phyloP scores from a whole-genome alignment of 2,888 invertebrate species.

The Vandiemenella viatica region DNA sequence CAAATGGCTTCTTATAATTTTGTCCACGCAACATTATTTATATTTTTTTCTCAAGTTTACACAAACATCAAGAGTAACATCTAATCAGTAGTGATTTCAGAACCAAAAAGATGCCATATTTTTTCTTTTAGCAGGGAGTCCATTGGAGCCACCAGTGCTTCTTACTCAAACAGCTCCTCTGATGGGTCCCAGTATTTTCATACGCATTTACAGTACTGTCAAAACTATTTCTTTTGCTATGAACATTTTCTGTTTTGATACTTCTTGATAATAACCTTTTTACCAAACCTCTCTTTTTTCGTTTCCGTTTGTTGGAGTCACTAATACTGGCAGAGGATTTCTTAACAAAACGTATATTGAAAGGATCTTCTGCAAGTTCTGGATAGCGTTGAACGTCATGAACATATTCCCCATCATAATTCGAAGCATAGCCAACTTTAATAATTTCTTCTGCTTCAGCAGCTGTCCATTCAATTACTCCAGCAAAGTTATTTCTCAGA shows the following conservation, averaged over 20 bases:
- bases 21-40: background rate
- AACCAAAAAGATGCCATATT: too few relatives aligned
- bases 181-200: conserved; percentile 6
- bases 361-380: conserved; percentile 88
- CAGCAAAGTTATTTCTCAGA: conserved; percentile 58
- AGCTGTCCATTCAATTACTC: conserved; percentile 71
- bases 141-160: conserved; percentile 16
- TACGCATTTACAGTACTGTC: background rate
- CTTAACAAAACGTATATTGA: conserved; percentile 80
- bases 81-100: too few relatives aligned
- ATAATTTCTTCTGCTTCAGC: conserved; percentile 78
- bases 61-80: too few relatives aligned
- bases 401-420: conserved; percentile 82
- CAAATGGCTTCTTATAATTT: background rate
- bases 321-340: conserved; percentile 28
- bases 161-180: conserved; percentile 11
- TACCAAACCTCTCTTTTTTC: conserved; percentile 6
- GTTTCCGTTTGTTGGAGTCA: conserved; percentile 11
- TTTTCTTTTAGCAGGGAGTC: too few relatives aligned
- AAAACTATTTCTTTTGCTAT: too few relatives aligned
- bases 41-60: too few relatives aligned
- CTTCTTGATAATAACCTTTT: too few relatives aligned
- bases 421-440: conserved; percentile 66
- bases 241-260: too few relatives aligned
- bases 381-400: conserved; percentile 82